These are phyloP conservation scores for Nemopilema nomurai DNA, from an alignment of 30 jellyfish, hydroid and myxozoan genomes.

Conservation along the genomic window DNA sequence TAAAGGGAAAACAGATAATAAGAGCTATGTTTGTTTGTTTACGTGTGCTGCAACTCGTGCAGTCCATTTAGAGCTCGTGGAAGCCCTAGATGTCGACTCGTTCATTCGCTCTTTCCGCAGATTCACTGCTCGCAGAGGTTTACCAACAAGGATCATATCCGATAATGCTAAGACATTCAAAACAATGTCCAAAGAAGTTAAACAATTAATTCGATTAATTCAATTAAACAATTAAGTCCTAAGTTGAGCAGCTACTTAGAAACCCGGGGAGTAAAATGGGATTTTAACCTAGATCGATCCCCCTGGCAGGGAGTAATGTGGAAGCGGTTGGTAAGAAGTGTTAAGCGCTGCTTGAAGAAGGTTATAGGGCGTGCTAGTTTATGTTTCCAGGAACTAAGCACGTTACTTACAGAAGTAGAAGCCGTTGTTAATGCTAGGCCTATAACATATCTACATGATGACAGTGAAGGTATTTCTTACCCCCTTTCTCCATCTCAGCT, in stretches of 20 bases:
- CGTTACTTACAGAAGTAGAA: background rate
- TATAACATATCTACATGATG: background rate
- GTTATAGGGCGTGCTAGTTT: background rate
- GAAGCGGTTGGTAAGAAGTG: conserved; percentile 24
- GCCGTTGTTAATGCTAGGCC: background rate
- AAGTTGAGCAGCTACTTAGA: background rate
- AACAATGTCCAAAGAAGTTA: conserved; percentile 30
- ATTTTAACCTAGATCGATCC: conserved; percentile 7
- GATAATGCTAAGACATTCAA: conserved; percentile 45
- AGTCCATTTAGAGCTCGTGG: conserved; percentile 33
- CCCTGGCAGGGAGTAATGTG: conserved; percentile 40
- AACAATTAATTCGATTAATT: conserved; percentile 6
- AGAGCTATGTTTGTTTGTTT: conserved; percentile 17
- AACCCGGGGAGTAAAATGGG: conserved; percentile 16
- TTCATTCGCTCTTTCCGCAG: conserved; percentile 20
- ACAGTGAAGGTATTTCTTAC: conserved; percentile 17
- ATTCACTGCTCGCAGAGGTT: conserved; percentile 23
- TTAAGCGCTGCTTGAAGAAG: conserved; percentile 9
- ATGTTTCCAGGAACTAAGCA: background rate
- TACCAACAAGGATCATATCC: conserved; percentile 17
- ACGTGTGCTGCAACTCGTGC: conserved; percentile 43
- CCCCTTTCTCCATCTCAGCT: conserved; percentile 10
- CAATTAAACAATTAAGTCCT: too few relatives aligned
- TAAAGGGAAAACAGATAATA: background rate
- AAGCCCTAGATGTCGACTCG: conserved; percentile 22